phyloP scores from a whole-genome alignment of 2,113 vertebrate genomes.

The Menura novaehollandiae region DNA sequence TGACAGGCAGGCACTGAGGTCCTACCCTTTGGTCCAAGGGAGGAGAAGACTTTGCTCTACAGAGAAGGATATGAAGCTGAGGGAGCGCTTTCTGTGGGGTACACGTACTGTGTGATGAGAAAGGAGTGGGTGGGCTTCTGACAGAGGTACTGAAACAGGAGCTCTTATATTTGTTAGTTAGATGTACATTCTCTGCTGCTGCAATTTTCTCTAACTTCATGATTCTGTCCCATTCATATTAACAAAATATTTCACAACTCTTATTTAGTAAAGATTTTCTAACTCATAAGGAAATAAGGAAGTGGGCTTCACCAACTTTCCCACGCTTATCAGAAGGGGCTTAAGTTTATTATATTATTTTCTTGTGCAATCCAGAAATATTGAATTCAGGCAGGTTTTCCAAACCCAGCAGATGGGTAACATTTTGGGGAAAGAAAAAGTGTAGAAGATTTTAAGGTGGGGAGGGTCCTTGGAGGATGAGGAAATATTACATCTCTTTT shows the following conservation, averaged over 20 bases:
- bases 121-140: background rate
- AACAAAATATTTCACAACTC: background rate
- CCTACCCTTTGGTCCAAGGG: background rate
- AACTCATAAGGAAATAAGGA: background rate
- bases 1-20: background rate
- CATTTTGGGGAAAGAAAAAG: background rate
- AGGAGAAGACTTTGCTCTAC: background rate
- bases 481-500: background rate
- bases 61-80: background rate
- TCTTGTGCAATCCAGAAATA: background rate
- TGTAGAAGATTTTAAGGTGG: background rate
- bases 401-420: background rate
- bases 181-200: background rate
- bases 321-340: background rate
- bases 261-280: background rate
- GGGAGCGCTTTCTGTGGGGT: background rate
- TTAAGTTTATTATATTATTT: background rate
- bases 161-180: background rate
- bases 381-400: background rate
- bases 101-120: accelerated
- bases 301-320: background rate
- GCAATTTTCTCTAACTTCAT: background rate
- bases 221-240: background rate
- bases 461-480: background rate
- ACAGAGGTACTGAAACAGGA: background rate